Evolutionary conservation across 2,888 invertebrate species (phyloP).

Genomic region (Melipona beecheii): DNA sequence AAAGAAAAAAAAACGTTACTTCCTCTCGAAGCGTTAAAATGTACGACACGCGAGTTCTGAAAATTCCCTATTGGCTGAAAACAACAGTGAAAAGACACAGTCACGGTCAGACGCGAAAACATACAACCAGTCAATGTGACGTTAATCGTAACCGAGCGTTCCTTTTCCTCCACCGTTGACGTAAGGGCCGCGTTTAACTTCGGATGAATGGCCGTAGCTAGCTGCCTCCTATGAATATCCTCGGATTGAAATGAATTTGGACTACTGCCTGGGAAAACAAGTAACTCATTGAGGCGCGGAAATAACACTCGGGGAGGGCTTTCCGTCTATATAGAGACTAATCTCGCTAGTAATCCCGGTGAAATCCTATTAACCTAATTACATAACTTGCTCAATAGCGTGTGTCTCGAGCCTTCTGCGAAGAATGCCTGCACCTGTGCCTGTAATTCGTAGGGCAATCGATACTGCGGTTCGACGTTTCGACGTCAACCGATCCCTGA

Average conservation of each 20-base stretch:
- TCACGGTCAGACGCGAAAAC: background rate
- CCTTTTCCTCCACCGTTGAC: background rate
- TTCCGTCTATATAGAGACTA: conserved; percentile 34
- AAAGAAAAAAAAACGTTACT: background rate
- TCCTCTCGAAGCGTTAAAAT: background rate
- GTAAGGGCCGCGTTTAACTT: background rate
- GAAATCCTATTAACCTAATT: conserved; percentile 51
- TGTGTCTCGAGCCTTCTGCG: conserved; percentile 23
- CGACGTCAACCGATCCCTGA: background rate
- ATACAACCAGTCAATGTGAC: background rate
- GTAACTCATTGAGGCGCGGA: conserved; percentile 14
- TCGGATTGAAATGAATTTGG: conserved; percentile 31
- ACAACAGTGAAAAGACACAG: background rate
- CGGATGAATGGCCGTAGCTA: background rate
- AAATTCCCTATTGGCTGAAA: background rate
- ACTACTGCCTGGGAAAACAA: conserved; percentile 24
- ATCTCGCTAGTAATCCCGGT: conserved; percentile 33
- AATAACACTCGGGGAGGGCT: conserved; percentile 30
- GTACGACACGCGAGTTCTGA: background rate
- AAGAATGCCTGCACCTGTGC: conserved; percentile 36
- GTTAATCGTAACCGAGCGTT: background rate
- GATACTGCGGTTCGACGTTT: conserved; percentile 30
- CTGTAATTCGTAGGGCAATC: conserved; percentile 16
- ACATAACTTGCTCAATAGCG: conserved; percentile 43
- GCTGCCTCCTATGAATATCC: background rate